Evolutionary conservation across 2,113 vertebrate genomes (phyloP), one percentile per base, ranked within the genome.

Genomic region (Nothocercus julius): DNA sequence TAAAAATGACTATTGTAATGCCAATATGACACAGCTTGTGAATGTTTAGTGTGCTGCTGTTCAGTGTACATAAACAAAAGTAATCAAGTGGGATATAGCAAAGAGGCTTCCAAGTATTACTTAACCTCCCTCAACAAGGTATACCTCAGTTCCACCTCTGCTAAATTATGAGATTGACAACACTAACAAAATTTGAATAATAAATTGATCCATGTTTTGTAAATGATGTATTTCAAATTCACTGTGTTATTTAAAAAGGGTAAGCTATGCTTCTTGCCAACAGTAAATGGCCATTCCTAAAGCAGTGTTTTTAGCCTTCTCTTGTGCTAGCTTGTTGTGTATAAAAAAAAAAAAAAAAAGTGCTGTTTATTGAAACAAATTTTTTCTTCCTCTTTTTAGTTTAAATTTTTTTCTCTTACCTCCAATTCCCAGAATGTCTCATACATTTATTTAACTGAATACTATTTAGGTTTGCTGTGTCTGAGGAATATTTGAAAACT

Each of bases 21-120:
- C 99, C 99, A 99, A 99, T 98, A 99, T 98, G 98, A 99, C 98
- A 99, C 98, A 98, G 99, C 99, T 99, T 99, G 98, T 99, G 99
- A 99, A 99, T 99, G 99, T 99, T 98, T 97, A 98, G 98, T 99
- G 98, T 99, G 99, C 99, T 99, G 98, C 99, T 99, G 98, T 98
- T 99, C 98, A 97, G 98, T 98, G 99, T 99, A 98, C 98, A 99
- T 97, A 98, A 98, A 98, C 98, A 97, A 97, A 97, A 97, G 98
- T 98, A 98, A 98, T 98, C 98, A 97, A 97, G 97, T 98, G 98
- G 98, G 98, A 98, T 98, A 98, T 98, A 98, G 97, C 97, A 97
- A 98, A 98, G 98, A 98, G 98, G 98, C 99, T 99, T 98, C 98
- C 98, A 98, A 99, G 98, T 98, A 99, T 99, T 99, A 99, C 98